Base-by-base conservation (phyloP, 2,797 vertebrate genomes). In the Micromesistius poutassou region DNA sequence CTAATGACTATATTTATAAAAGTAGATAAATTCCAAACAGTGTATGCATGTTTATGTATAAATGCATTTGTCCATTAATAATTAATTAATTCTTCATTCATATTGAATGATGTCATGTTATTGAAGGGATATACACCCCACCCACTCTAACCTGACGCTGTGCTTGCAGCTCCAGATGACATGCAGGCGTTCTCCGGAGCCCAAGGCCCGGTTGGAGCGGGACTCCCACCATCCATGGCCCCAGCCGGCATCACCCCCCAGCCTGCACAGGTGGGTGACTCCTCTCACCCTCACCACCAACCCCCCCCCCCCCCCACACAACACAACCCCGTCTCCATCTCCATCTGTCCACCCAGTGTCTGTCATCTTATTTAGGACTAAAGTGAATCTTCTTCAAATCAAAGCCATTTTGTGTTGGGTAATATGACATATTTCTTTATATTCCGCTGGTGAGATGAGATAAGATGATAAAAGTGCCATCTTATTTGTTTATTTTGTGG, bases 151-250 rank as follows among this genome's bases (percentile, higher is more conserved):
- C 19, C 73, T n/a, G 0, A 35, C 72, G 5, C 74, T n/a, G 25
- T 73, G 76, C n/a, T 1, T 4, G 6, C n/a, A 95, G 93, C 89
- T 84, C 86, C 92, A 89, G 94, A 90, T 88, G 94, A 95, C 80
- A 87, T 93, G 80, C 92, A 91, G 87, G 87, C 94, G 74, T 93
- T 93, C 92, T 91, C 94, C 89, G 93, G 93, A 87, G 89, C 84
- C 80, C 90, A 90, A 79, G 91, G 91, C 78, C 82, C 88, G 85
- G 85, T 86, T 77, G 93, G 90, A 86, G 55, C 55, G 5, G 55
- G n/a, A 25, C 55, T 62, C 55, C 6, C 55, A 25, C n/a, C 55
- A n/a, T 77, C 90, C 83, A 80, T 89, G 81, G 89, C 92, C 84
- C 82, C 86, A 83, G 85, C 93, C 83, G 87, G 84, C 82, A 90